phyloP scores from a whole-genome alignment of 1,140 invertebrate species.

The Diabrotica undecimpunctata region DNA sequence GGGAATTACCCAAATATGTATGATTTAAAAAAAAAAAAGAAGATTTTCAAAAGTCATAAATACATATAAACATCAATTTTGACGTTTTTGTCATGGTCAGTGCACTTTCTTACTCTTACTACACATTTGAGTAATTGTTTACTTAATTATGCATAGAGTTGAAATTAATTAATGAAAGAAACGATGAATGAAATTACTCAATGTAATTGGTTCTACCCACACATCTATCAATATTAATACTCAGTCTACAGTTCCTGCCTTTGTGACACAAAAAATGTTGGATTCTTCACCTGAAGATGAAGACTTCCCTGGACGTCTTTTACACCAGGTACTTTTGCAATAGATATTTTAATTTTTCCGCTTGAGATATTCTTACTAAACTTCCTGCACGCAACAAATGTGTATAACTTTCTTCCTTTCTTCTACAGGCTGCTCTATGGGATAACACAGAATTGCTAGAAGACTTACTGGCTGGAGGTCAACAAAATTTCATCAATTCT shows the following conservation, averaged over 20 bases:
- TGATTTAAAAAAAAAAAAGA: too few relatives aligned
- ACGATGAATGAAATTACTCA: neutral
- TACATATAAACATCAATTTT: too few relatives aligned
- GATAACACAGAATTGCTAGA: slow-evolving; percentile 84
- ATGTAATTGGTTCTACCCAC: neutral
- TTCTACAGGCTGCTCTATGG: slow-evolving; percentile 76
- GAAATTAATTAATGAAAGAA: neutral
- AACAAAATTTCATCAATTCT: slow-evolving; percentile 65
- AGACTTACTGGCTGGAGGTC: slow-evolving; percentile 74
- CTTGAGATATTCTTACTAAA: too few relatives aligned
- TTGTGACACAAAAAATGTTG: slow-evolving; percentile 49
- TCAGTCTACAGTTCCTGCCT: too few relatives aligned
- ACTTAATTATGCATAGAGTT: neutral
- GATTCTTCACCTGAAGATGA: slow-evolving; percentile 72
- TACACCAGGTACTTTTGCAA: slow-evolving; percentile 63
- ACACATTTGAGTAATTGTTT: neutral
- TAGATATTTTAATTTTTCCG: neutral
- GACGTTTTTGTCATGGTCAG: too few relatives aligned
- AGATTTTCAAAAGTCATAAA: too few relatives aligned
- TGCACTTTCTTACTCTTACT: too few relatives aligned
- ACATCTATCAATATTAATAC: too few relatives aligned
- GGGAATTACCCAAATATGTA: too few relatives aligned
- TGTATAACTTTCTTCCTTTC: slow-evolving; percentile 23
- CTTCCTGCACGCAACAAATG: neutral
- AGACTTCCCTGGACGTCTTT: slow-evolving; percentile 72